Conservation (phyloP, 2,113 vertebrate species). For the Cephalopterus ornatus region DNA sequence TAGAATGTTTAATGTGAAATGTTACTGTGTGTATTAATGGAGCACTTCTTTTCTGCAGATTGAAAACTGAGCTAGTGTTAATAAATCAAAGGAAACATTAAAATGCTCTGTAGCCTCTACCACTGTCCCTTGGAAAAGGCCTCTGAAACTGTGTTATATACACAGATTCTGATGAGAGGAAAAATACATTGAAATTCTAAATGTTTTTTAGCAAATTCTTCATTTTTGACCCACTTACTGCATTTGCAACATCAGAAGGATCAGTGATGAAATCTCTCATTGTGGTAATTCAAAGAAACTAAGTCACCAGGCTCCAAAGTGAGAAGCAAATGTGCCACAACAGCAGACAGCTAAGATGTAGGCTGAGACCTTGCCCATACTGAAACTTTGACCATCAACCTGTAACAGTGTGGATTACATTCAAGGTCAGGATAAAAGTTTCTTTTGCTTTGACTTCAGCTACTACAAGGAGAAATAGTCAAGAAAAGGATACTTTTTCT, state of each 20-base stretch:
- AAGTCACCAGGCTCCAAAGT: background rate
- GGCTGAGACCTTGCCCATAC: background rate
- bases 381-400: background rate
- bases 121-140: background rate
- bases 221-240: background rate
- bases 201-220: background rate
- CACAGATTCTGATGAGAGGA: background rate
- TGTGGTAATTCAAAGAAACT: background rate
- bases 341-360: background rate
- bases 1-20: background rate
- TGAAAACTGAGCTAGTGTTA: background rate
- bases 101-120: background rate
- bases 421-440: background rate
- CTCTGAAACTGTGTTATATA: background rate
- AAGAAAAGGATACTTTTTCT: background rate
- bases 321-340: background rate
- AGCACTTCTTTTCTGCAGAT: background rate
- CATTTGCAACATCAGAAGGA: background rate
- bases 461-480: background rate
- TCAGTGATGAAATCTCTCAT: background rate
- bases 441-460: background rate
- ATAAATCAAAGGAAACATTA: slow-evolving; percentile 25
- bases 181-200: background rate
- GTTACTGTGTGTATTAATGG: background rate
- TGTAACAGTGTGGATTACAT: background rate